phyloP scores from a whole-genome alignment of 2,888 invertebrate species.

The Abrostola triplasia region DNA sequence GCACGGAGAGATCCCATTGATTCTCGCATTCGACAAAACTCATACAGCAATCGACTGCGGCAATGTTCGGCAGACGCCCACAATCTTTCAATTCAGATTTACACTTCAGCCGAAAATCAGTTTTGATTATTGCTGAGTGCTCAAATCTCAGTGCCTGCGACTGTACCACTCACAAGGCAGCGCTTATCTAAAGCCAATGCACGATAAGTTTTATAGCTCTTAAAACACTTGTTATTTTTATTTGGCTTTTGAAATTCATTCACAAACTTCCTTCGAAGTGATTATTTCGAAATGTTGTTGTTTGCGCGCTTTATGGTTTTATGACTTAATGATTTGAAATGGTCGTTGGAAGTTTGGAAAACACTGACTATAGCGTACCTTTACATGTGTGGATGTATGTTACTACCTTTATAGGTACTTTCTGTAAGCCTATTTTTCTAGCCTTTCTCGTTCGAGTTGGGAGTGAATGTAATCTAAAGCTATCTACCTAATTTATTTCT shows the following conservation, averaged over 20 bases:
- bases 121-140: neutral
- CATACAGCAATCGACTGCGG: no score
- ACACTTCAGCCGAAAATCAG: neutral
- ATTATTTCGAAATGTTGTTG: neutral
- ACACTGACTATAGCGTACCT: neutral
- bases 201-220: constrained; percentile 6
- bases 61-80: no score
- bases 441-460: no score
- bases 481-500: no score
- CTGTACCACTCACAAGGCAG: constrained; percentile 3
- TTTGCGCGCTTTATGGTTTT: neutral
- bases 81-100: no score
- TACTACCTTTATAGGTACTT: neutral
- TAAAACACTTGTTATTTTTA: neutral
- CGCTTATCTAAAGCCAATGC: constrained; percentile 10
- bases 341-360: neutral
- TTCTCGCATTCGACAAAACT: no score
- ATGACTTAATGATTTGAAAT: neutral
- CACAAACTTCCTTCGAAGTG: neutral
- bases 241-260: constrained; percentile 1
- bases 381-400: neutral
- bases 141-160: neutral
- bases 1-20: no score
- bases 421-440: no score
- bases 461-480: no score